A percentile compares a stretch with the other conserved stretches of the same genome.
Evolutionary conservation across 1,140 invertebrate species (phyloP).

Genomic region (Colletes latitarsis): DNA sequence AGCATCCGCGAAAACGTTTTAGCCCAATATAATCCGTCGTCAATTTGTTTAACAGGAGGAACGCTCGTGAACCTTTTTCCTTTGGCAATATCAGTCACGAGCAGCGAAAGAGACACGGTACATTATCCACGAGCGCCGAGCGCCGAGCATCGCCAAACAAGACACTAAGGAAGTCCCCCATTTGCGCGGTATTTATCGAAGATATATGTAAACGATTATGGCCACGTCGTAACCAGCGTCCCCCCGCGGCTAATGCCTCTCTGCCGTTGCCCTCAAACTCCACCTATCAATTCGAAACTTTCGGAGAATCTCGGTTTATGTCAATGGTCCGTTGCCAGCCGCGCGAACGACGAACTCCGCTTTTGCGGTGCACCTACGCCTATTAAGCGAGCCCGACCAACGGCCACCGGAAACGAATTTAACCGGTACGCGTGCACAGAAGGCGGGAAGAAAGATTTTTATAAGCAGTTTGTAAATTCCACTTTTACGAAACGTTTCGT

Average conservation of each 20-base stretch:
- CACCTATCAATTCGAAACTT: slow-evolving; percentile 41
- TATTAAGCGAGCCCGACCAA: slow-evolving; percentile 5
- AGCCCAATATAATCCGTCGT: too few relatives aligned
- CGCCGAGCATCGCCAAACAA: neutral
- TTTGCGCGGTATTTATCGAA: slow-evolving; percentile 1
- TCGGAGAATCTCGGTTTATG: slow-evolving; percentile 18
- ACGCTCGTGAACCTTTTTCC: neutral
- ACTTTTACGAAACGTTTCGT: too few relatives aligned
- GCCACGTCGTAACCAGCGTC: slow-evolving; percentile 7
- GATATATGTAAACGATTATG: slow-evolving; percentile 34
- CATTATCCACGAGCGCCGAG: neutral
- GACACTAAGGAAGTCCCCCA: slow-evolving; percentile 8
- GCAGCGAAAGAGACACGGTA: neutral
- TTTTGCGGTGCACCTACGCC: slow-evolving; percentile 1
- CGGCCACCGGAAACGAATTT: neutral
- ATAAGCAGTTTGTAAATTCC: too few relatives aligned
- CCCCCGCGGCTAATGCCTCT: neutral
- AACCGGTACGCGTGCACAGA: neutral
- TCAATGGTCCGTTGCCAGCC: slow-evolving; percentile 20
- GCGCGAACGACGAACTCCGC: slow-evolving; percentile 5
- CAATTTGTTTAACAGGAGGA: neutral
- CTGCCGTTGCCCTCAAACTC: slow-evolving; percentile 9
- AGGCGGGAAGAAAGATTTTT: too few relatives aligned
- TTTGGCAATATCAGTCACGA: neutral
- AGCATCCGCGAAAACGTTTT: too few relatives aligned